Percentiles rank a stretch among this genome's conserved stretches.
Evolutionary conservation across 2,113 vertebrate species (phyloP).

Genomic region (Aleadryas rufinucha): DNA sequence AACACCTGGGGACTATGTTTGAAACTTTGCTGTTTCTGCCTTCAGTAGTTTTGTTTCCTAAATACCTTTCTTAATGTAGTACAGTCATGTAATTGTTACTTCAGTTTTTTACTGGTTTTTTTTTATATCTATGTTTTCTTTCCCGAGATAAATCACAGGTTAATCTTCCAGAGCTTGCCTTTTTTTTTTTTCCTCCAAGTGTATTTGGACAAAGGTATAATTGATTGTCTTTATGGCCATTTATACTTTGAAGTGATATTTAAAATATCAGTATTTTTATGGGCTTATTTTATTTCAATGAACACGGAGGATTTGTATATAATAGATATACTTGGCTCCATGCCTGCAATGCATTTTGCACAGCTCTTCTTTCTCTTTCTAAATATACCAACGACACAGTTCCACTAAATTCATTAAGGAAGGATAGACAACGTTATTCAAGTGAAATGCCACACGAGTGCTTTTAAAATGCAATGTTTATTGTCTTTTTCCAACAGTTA

Average conservation of each 20-base stretch:
- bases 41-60: background rate
- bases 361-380: background rate
- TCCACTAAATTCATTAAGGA: constrained; percentile 39
- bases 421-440: background rate
- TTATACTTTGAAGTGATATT: background rate
- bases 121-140: background rate
- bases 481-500: constrained; percentile 34
- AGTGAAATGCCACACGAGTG: background rate
- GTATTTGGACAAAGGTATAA: background rate
- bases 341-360: background rate
- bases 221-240: background rate
- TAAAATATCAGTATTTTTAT: background rate
- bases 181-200: background rate
- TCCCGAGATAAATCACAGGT: background rate
- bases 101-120: background rate
- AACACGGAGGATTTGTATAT: background rate
- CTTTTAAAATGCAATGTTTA: constrained; percentile 41
- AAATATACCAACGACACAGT: background rate
- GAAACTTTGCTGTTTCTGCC: background rate
- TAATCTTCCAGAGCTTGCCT: background rate
- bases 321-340: background rate
- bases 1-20: background rate
- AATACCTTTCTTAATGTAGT: background rate
- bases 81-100: background rate
- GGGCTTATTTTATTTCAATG: background rate